A percentile compares a stretch with the other conserved stretches of the same genome.
These are phyloP conservation scores for Odocoileus hemionus DNA, from an alignment of 2,113 vertebrate species.

Conservation along the genomic window DNA sequence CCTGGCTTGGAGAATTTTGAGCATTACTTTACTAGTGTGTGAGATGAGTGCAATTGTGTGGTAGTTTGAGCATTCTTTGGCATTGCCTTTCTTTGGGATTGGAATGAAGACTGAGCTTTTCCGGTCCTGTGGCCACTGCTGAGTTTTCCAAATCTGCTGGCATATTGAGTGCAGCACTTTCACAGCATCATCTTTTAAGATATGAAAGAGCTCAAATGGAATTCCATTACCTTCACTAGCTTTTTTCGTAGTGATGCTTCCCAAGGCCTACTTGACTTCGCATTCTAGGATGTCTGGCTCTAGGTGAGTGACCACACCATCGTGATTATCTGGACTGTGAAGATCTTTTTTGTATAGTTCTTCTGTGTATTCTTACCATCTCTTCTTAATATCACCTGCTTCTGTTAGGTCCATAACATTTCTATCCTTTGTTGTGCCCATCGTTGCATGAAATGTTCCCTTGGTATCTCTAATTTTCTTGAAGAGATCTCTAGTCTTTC, in stretches of 20 bases:
- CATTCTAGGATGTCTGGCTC: background rate
- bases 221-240: background rate
- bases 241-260: fast-evolving
- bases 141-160: background rate
- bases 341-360: background rate
- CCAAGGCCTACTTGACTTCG: background rate
- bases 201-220: background rate
- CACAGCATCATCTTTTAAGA: background rate
- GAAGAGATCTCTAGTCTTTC: background rate
- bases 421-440: background rate
- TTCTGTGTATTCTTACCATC: background rate
- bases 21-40: background rate
- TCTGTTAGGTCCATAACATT: background rate
- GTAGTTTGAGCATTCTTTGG: background rate
- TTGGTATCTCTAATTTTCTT: background rate
- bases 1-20: background rate
- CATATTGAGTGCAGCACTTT: background rate
- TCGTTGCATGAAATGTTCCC: background rate
- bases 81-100: background rate
- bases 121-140: background rate
- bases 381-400: background rate
- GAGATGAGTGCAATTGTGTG: background rate
- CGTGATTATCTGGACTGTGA: background rate
- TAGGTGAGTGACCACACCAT: background rate
- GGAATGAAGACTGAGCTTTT: background rate